These are phyloP conservation scores for Melipona beecheii DNA, from an alignment of 2,888 invertebrate species.

Conservation along the genomic window DNA sequence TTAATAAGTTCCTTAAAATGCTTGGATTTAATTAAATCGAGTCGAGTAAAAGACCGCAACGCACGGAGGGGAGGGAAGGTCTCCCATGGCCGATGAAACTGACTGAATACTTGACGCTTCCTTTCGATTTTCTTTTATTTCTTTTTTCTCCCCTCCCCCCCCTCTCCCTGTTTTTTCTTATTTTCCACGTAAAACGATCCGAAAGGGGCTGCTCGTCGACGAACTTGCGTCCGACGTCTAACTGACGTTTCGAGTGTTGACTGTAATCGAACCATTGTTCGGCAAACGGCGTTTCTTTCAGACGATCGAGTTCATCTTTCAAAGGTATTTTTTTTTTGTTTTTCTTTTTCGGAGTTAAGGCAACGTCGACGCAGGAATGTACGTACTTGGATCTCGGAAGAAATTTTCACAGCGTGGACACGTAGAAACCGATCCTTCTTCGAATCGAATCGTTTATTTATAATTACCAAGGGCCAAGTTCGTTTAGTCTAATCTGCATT, in stretches of 20 bases:
- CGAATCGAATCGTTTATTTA: too few species aligned
- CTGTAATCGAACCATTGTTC: slow-evolving; percentile 24
- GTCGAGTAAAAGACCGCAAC: slow-evolving; percentile 49
- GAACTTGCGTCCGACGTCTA: slow-evolving; percentile 21
- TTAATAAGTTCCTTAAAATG: slow-evolving; percentile 63
- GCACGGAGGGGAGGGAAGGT: slow-evolving; percentile 31
- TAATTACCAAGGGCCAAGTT: too few species aligned
- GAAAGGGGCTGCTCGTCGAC: slow-evolving; percentile 36
- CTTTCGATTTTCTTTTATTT: background rate
- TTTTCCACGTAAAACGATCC: slow-evolving; percentile 17
- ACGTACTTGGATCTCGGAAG: too few species aligned
- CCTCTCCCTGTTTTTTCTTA: background rate
- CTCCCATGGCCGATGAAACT: background rate
- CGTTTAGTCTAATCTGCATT: too few species aligned
- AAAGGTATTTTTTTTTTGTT: background rate
- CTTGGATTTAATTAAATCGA: slow-evolving; percentile 35
- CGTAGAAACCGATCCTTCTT: background rate
- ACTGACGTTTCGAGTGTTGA: slow-evolving; percentile 21
- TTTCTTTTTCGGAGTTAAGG: background rate
- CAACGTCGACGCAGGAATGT: background rate
- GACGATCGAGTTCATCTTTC: background rate
- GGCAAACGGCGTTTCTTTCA: background rate
- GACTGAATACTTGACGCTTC: background rate
- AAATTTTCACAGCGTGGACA: background rate
- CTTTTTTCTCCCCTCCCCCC: background rate